phyloP scores from a whole-genome alignment of 2,888 invertebrate genomes.

The Trisateles emortualis region DNA sequence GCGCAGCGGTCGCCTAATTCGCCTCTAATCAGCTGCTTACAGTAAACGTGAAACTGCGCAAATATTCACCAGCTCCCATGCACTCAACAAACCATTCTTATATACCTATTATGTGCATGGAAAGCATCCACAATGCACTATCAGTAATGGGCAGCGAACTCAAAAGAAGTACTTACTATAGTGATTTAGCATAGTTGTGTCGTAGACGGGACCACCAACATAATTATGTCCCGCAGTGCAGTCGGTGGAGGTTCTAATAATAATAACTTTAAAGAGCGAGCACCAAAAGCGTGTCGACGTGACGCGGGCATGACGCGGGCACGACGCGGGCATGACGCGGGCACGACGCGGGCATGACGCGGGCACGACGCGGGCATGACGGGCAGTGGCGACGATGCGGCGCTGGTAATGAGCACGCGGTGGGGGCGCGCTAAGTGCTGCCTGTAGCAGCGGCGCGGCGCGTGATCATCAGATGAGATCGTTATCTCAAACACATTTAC shows the following conservation, averaged over 20 bases:
- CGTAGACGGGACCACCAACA: slow-evolving; percentile 1
- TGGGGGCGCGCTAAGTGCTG: not conserved
- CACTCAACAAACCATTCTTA: too few relatives aligned
- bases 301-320: too few relatives aligned
- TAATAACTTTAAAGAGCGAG: not conserved
- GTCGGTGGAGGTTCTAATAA: not conserved
- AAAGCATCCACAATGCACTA: too few relatives aligned
- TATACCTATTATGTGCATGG: too few relatives aligned
- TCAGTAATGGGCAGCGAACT: too few relatives aligned
- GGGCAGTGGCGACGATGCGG: too few relatives aligned
- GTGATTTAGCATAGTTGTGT: not conserved
- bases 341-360: too few relatives aligned
- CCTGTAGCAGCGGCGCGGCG: not conserved
- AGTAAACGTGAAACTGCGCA: slow-evolving; percentile 32
- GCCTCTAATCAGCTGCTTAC: slow-evolving; percentile 32
- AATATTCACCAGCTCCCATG: slow-evolving; percentile 26
- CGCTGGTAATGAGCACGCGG: too few relatives aligned
- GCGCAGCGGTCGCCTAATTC: slow-evolving; percentile 33
- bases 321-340: too few relatives aligned
- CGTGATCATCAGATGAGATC: slow-evolving; percentile 4
- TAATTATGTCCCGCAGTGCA: not conserved
- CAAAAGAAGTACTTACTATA: too few relatives aligned
- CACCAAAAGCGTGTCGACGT: too few relatives aligned
- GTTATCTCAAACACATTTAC: slow-evolving; percentile 7
- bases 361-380: too few relatives aligned